phyloP scores from a whole-genome alignment of 2,113 vertebrate species.

The Engraulis encrasicolus region DNA sequence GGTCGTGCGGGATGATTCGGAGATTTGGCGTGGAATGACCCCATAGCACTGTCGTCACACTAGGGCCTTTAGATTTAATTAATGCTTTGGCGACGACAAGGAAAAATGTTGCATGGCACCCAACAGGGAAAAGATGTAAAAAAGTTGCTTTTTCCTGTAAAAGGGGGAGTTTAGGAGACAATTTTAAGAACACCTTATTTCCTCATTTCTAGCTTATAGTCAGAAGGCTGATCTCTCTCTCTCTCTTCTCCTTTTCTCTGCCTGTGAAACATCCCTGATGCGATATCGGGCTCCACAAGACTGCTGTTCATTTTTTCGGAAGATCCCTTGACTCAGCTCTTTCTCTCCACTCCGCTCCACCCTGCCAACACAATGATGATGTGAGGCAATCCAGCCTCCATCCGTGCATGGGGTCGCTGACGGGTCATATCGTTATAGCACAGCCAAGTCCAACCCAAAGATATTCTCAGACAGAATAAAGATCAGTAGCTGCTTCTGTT shows the following conservation, averaged over 20 bases:
- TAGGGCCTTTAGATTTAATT: not conserved
- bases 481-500: not conserved
- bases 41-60: no score
- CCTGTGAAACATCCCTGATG: not conserved
- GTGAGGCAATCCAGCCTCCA: not conserved
- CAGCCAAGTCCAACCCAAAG: not conserved
- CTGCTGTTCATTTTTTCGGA: not conserved
- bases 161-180: not conserved
- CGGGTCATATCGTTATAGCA: not conserved
- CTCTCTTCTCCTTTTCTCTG: not conserved
- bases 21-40: no score
- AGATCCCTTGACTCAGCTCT: constrained; percentile 16
- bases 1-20: no score
- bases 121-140: not conserved
- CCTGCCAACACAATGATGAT: not conserved
- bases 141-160: not conserved
- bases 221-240: no score
- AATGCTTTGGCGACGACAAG: not conserved
- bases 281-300: not conserved
- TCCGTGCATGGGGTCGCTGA: not conserved
- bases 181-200: not conserved
- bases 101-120: not conserved
- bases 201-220: not conserved
- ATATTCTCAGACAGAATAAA: not conserved
- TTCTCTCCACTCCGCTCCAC: not conserved